Conservation (phyloP, 2,113 vertebrate genomes). For the Eulemur macaco region DNA sequence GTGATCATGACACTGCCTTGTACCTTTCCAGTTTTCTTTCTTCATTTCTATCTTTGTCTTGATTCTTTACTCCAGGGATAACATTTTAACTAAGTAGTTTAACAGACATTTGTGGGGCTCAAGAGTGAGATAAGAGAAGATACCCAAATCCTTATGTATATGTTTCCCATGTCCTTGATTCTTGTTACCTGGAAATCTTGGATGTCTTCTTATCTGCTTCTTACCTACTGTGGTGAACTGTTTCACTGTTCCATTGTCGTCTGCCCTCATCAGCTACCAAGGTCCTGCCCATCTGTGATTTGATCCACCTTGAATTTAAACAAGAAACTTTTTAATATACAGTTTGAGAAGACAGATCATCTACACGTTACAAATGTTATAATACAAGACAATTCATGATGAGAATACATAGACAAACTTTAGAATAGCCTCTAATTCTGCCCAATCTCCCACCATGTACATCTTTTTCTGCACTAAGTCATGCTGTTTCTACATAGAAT, state of each 20-base stretch:
- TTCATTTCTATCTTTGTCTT: neutral
- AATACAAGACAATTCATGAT: neutral
- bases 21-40: neutral
- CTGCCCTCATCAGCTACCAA: neutral
- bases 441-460: neutral
- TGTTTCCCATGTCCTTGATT: neutral
- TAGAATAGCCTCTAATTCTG: neutral
- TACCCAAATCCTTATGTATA: neutral
- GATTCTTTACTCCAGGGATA: neutral
- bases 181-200: neutral
- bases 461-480: neutral
- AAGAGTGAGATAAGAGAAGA: neutral
- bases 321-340: neutral
- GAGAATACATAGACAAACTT: neutral
- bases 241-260: rapidly evolving
- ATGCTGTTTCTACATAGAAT: neutral
- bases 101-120: neutral
- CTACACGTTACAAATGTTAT: neutral
- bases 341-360: neutral
- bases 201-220: neutral
- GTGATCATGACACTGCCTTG: neutral
- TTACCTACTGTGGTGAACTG: neutral
- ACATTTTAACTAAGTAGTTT: neutral
- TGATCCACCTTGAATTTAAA: neutral
- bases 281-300: neutral